Evolutionary conservation across 2,797 vertebrate genomes (phyloP).

Genomic region (Cirrhinus mrigala): DNA sequence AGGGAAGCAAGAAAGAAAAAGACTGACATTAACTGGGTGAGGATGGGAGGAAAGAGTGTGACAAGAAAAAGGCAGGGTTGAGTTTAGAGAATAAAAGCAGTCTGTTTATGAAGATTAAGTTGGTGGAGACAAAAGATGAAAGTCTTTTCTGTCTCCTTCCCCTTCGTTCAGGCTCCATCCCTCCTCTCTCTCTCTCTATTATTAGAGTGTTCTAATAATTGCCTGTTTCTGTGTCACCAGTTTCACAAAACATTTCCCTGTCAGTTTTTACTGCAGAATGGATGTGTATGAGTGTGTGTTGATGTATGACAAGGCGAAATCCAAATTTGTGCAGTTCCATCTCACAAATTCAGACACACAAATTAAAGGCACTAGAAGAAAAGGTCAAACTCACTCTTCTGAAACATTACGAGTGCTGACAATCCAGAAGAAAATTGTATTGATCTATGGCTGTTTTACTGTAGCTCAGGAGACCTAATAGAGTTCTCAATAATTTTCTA

Average conservation of each 20-base stretch:
- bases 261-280: constrained; percentile 49
- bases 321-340: constrained; percentile 45
- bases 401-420: constrained; percentile 23
- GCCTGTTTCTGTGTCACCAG: constrained; percentile 61
- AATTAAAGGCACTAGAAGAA: constrained; percentile 47
- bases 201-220: constrained; percentile 59
- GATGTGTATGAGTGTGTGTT: constrained; percentile 31
- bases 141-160: constrained; percentile 28
- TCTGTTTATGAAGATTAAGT: constrained; percentile 42
- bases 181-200: constrained; percentile 40
- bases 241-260: constrained; percentile 55
- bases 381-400: constrained; percentile 53
- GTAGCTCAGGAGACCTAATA: constrained; percentile 20
- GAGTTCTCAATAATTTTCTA: neutral
- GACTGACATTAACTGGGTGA: constrained; percentile 3
- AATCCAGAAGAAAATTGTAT: constrained; percentile 7
- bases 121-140: constrained; percentile 37
- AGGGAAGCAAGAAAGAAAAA: constrained; percentile 1
- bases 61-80: constrained; percentile 22
- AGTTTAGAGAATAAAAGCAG: constrained; percentile 37
- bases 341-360: constrained; percentile 46
- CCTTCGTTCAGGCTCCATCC: constrained; percentile 27
- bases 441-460: neutral
- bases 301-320: constrained; percentile 25
- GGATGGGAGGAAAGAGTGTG: constrained; percentile 21